Evolutionary conservation across 30 jellyfish, hydroid and myxozoan genomes (phyloP).

Genomic region (Aurelia aurita): DNA sequence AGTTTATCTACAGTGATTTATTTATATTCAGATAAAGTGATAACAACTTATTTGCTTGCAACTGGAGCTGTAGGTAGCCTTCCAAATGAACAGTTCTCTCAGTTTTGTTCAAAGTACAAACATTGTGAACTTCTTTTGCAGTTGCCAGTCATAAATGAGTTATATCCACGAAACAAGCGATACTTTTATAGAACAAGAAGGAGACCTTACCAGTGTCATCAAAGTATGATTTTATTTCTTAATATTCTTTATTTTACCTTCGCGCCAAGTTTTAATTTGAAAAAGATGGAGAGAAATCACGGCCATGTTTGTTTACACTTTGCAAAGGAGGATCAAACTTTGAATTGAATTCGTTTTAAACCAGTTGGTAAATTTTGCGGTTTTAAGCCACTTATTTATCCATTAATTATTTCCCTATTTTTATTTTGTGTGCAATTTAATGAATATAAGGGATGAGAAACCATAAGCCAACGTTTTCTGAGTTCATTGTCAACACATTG

Average conservation of each 20-base stretch:
- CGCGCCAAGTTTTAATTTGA: neutral
- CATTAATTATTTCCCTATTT: too few species aligned
- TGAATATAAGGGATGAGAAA: too few species aligned
- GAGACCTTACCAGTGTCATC: constrained; percentile 46
- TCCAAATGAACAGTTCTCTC: too few species aligned
- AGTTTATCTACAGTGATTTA: too few species aligned
- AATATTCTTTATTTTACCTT: neutral
- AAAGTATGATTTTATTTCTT: constrained; percentile 24
- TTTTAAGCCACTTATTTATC: too few species aligned
- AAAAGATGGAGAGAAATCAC: neutral
- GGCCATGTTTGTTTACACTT: constrained; percentile 13
- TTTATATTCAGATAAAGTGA: too few species aligned
- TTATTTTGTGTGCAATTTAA: too few species aligned
- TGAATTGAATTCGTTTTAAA: neutral
- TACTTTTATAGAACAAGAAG: constrained; percentile 8
- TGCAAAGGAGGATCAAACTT: neutral
- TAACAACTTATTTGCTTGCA: too few species aligned
- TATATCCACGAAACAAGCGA: constrained; percentile 24
- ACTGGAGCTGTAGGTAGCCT: too few species aligned
- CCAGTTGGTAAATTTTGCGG: constrained; percentile 15
- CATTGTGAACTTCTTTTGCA: neutral
- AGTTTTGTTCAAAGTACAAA: too few species aligned
- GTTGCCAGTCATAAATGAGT: constrained; percentile 68
- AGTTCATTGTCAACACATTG: too few species aligned
- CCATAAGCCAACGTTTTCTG: too few species aligned